phyloP scores from a whole-genome alignment of 2,113 vertebrate species.

The Nicator chloris region DNA sequence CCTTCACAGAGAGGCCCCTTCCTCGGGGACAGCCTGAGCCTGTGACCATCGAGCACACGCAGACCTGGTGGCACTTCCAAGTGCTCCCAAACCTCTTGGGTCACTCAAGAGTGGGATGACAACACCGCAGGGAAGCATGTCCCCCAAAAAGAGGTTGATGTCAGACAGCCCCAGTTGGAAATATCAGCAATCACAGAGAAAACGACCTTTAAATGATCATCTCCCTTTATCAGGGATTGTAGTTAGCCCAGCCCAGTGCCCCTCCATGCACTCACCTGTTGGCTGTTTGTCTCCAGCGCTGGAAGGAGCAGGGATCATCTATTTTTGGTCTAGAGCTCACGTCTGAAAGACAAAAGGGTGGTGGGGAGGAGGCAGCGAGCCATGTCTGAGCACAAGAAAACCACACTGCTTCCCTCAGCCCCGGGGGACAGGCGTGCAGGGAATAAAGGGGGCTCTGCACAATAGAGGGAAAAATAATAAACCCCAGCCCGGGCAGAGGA shows the following conservation, averaged over 20 bases:
- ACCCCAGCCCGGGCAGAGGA: constrained; percentile 20
- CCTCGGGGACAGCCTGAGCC: background rate
- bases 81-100: background rate
- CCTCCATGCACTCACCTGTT: background rate
- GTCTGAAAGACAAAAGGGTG: background rate
- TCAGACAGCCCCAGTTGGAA: background rate
- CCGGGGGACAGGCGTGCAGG: background rate
- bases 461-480: constrained; percentile 43
- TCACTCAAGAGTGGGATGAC: background rate
- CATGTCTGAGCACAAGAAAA: background rate
- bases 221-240: background rate
- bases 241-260: rapidly evolving
- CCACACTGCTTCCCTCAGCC: background rate
- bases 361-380: background rate
- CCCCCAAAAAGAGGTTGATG: background rate
- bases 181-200: background rate
- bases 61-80: background rate
- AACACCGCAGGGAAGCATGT: rapidly evolving
- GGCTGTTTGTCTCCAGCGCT: background rate
- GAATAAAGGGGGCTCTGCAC: constrained; percentile 44
- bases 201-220: background rate
- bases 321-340: background rate
- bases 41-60: rapidly evolving
- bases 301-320: background rate
- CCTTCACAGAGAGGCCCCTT: background rate